These are phyloP conservation scores for Peromyscus nudipes DNA, from an alignment of 2,797 vertebrate genomes.

Conservation along the genomic window DNA sequence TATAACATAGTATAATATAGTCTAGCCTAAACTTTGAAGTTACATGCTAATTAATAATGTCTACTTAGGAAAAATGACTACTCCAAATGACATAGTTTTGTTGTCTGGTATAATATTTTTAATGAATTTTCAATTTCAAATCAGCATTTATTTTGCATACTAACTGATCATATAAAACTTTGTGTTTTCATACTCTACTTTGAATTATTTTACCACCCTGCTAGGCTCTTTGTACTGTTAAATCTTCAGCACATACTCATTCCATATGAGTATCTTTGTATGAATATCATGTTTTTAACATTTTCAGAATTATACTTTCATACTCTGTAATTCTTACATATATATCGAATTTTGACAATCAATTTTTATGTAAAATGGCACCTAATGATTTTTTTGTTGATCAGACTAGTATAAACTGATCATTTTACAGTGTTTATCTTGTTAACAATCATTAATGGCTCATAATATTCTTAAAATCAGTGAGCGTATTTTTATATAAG, in stretches of 20 bases:
- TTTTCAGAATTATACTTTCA: slow-evolving; percentile 56
- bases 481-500: not conserved
- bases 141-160: slow-evolving; percentile 41
- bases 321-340: not conserved
- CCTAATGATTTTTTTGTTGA: slow-evolving; percentile 41
- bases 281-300: slow-evolving; percentile 36
- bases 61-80: slow-evolving; percentile 37
- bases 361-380: slow-evolving; percentile 32
- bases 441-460: not conserved
- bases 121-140: slow-evolving; percentile 36
- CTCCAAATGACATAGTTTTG: slow-evolving; percentile 25
- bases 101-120: slow-evolving; percentile 53
- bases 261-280: slow-evolving; percentile 24
- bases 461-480: slow-evolving; percentile 26
- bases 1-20: not conserved
- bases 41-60: slow-evolving; percentile 31
- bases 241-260: slow-evolving; percentile 21
- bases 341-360: slow-evolving; percentile 30
- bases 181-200: slow-evolving; percentile 34
- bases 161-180: slow-evolving; percentile 16
- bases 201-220: slow-evolving; percentile 52
- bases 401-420: slow-evolving; percentile 33
- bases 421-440: not conserved
- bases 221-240: slow-evolving; percentile 23
- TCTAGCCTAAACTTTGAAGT: not conserved